Conservation (phyloP, 2,113 vertebrate genomes). For the Ibidorhyncha struthersii region DNA sequence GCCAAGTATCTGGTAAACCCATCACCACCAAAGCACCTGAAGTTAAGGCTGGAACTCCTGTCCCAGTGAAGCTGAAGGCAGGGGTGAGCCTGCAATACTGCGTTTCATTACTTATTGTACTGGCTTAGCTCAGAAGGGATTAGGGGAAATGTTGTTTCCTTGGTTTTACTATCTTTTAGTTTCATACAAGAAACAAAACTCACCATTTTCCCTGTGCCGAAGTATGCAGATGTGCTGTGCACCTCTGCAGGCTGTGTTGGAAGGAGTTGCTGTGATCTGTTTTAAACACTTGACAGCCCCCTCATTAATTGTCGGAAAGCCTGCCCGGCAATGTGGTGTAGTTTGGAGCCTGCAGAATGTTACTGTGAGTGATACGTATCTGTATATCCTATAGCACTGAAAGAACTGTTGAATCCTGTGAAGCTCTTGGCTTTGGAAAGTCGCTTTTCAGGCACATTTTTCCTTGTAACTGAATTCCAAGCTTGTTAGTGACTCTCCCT, state of each 20-base stretch:
- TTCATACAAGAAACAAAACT: not conserved
- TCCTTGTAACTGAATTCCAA: constrained; percentile 4
- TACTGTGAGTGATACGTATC: not conserved
- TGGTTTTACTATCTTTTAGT: not conserved
- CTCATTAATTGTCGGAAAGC: constrained; percentile 30
- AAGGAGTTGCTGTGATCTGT: not conserved
- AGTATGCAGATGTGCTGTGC: not conserved
- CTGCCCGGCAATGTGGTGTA: not conserved
- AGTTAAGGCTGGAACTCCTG: not conserved
- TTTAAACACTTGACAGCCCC: constrained; percentile 7
- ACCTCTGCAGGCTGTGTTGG: not conserved
- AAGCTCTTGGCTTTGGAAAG: constrained; percentile 40
- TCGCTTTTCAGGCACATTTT: not conserved
- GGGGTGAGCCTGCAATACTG: not conserved
- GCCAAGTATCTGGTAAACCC: not conserved
- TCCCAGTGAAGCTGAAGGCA: not conserved
- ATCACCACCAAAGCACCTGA: not conserved
- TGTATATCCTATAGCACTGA: not conserved
- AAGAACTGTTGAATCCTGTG: constrained; percentile 3
- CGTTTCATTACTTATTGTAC: not conserved
- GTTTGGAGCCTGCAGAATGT: constrained; percentile 29
- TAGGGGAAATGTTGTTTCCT: not conserved
- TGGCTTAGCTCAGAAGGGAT: not conserved
- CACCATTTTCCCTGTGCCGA: not conserved
- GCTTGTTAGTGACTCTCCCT: not conserved